Percentiles rank a stretch among this genome's conserved stretches.
phyloP scores from a whole-genome alignment of 2,797 vertebrate genomes.

The Sebastes trivittatus region DNA sequence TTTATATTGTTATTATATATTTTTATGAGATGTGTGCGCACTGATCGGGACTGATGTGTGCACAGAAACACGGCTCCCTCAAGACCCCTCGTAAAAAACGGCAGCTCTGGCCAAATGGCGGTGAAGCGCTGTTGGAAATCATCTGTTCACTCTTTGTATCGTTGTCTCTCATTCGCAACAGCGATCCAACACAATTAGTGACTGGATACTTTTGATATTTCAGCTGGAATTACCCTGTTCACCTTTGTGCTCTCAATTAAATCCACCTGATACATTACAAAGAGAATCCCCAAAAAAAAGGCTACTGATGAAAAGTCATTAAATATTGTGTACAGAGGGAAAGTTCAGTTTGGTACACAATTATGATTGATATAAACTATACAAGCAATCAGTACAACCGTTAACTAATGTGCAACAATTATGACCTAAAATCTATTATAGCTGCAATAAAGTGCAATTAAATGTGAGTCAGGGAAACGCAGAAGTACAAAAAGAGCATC shows the following conservation, averaged over 20 bases:
- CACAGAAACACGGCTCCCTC: slow-evolving; percentile 32
- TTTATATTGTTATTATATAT: slow-evolving; percentile 43
- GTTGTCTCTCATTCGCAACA: neutral
- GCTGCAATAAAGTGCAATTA: slow-evolving; percentile 52
- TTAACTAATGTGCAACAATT: slow-evolving; percentile 19
- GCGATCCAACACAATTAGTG: neutral
- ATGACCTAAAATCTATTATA: slow-evolving; percentile 16
- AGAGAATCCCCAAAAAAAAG: neutral
- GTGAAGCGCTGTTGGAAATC: slow-evolving; percentile 2
- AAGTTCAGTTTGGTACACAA: neutral
- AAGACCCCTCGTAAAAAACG: slow-evolving; percentile 25
- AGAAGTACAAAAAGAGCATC: slow-evolving; percentile 57
- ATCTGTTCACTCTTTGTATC: neutral
- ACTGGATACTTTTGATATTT: slow-evolving; percentile 7
- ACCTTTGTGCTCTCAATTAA: neutral
- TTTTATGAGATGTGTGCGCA: slow-evolving; percentile 33
- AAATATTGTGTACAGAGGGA: neutral
- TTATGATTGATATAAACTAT: slow-evolving; percentile 20
- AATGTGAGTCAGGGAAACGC: slow-evolving; percentile 41
- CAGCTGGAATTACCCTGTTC: neutral
- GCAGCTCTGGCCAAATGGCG: slow-evolving; percentile 2
- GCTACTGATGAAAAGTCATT: neutral
- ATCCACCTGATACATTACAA: neutral
- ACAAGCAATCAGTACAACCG: slow-evolving; percentile 12
- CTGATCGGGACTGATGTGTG: slow-evolving; percentile 31